Evolutionary conservation across 2,888 invertebrate genomes (phyloP), one percentile per base, ranked within the genome.

Genomic region (Epinotia bilunana): DNA sequence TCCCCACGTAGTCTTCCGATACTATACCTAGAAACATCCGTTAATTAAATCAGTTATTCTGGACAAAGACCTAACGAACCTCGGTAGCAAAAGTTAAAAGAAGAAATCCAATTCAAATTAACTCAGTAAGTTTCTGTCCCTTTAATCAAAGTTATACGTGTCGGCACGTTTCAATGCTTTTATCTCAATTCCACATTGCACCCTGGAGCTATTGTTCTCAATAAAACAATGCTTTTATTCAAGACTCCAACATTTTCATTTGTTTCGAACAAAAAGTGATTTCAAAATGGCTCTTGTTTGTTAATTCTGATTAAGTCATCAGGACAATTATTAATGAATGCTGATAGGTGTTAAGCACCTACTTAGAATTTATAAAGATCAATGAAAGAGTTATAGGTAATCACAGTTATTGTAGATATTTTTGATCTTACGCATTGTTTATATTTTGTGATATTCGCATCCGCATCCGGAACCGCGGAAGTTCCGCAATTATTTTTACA

Each of bases 121-220:
- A 62, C 67, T 62, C 53, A 28, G 33, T 53, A 23, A 62, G 63
- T 64, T 57, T 58, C 28, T 57, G 63, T 58, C 43, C 64, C 55
- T 73, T 68, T 73, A 68, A 73, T 73, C 73, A 73, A 62, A 73
- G 61, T 68, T 62, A 55, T 68, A 62, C 73, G 62, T 67, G 67
- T 55, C 68, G 57, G 62, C 46, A 68, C 43, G 61, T 55, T 67
- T 67, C 67, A 68, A 68, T 62, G 61, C 55, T 73, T 61, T 67
- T 73, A 68, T 68, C 68, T 72, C 7, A 23, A 46, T 18, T 68
- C 43, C 43, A 53, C 72, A 18, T 57, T 57, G 57, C 72, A 69
- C 69, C 60, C 69, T 46, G 58, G 20, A 60, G 23, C 69, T 60
- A 69, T 60, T 69, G 69, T 69, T 60, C 60, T 60, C 69, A 60